Evolutionary conservation across 2,888 invertebrate species (phyloP).

Genomic region (Lepidocyrtoides sp.): DNA sequence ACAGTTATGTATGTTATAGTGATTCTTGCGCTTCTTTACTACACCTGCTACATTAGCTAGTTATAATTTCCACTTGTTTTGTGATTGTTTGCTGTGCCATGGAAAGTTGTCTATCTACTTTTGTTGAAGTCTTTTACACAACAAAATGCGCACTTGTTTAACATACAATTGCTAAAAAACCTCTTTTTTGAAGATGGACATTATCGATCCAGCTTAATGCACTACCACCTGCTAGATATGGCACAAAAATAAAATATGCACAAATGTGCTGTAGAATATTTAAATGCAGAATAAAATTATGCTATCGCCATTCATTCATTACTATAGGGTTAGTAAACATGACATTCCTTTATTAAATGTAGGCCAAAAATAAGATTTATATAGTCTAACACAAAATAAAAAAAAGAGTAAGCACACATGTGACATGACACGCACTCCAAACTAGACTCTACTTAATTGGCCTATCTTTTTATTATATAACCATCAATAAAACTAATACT

Average conservation of each 20-base stretch:
- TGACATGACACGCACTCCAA: no score
- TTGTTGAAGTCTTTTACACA: neutral
- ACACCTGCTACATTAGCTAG: neutral
- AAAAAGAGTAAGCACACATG: no score
- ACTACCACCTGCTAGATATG: neutral
- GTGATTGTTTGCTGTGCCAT: conserved; percentile 35
- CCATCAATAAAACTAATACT: no score
- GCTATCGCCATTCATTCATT: neutral
- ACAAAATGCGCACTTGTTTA: neutral
- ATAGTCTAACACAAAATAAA: no score
- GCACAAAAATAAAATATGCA: conserved; percentile 15
- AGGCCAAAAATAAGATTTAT: neutral
- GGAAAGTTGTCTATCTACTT: conserved; percentile 75
- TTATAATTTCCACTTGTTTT: neutral
- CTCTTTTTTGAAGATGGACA: neutral
- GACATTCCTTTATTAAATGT: neutral
- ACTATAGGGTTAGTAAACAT: no score
- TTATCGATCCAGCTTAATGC: neutral
- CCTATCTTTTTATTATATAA: no score
- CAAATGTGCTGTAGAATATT: no score
- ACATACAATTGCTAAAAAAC: neutral
- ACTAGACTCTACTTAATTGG: no score
- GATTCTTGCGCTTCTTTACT: neutral
- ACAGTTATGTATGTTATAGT: no score
- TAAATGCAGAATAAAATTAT: neutral